Conservation (phyloP, 2,113 vertebrate genomes). For the Pseudopodoces humilis region DNA sequence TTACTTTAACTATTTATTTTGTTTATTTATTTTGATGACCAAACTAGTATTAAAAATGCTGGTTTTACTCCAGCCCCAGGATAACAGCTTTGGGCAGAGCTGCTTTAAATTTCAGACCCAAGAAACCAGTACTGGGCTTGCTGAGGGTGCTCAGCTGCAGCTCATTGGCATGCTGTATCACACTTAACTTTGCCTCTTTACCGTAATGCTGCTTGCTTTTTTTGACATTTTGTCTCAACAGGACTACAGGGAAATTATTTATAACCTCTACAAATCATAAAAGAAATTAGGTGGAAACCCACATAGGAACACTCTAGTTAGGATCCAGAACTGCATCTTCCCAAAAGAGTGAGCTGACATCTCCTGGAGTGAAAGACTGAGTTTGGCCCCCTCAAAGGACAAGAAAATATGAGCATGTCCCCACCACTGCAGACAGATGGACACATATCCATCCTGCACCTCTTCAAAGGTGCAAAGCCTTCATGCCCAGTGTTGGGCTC, state of each 20-base stretch:
- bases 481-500: background rate
- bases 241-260: background rate
- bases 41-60: background rate
- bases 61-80: background rate
- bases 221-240: background rate
- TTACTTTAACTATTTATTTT: background rate
- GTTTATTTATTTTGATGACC: background rate
- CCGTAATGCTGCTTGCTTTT: background rate
- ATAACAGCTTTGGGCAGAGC: background rate
- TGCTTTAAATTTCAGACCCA: background rate
- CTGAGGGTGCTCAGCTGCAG: background rate
- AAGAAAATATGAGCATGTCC: background rate
- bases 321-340: background rate
- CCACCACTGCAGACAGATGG: background rate
- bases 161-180: background rate
- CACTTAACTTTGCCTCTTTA: background rate
- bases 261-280: background rate
- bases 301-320: background rate
- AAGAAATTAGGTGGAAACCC: background rate
- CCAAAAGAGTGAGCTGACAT: background rate
- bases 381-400: background rate
- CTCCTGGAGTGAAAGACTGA: background rate
- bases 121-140: background rate
- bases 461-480: background rate
- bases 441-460: background rate